These are phyloP conservation scores for Paramuricea clavata DNA, from an alignment of 92 coral and sea anemone species.

Conservation along the genomic window DNA sequence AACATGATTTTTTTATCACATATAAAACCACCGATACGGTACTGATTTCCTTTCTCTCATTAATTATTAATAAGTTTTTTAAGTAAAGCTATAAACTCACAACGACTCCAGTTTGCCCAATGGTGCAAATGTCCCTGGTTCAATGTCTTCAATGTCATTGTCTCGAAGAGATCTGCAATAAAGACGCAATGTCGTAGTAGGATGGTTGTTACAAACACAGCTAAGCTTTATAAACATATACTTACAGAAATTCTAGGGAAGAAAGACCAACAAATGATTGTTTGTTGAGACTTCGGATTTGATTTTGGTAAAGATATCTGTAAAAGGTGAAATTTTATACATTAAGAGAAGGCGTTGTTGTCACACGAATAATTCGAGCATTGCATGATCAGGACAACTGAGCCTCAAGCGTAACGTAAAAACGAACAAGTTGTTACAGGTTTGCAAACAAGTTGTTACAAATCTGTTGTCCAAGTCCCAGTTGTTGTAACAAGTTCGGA, in stretches of 20 bases:
- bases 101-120: conserved; percentile 32
- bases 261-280: conserved; percentile 35
- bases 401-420: no score
- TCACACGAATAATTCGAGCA: no score
- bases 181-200: not conserved
- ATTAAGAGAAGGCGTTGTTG: no score
- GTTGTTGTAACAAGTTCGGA: no score
- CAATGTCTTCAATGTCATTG: not conserved
- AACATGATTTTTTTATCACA: no score
- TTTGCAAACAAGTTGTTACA: no score
- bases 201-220: not conserved
- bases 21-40: no score
- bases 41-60: no score
- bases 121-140: conserved; percentile 39
- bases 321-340: not conserved
- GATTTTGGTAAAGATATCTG: conserved; percentile 40
- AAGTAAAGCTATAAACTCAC: conserved; percentile 3
- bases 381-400: no score
- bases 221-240: not conserved
- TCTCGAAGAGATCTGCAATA: conserved; percentile 37
- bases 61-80: no score
- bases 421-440: no score
- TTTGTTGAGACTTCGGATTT: conserved; percentile 30
- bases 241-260: conserved; percentile 26
- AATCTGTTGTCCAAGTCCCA: no score